phyloP scores from a whole-genome alignment of 1,140 invertebrate species.

The Apis mellifera region Amel_HAv3.1 CM009935.2:4226501-4227000 shows the following conservation, averaged over 20 bases:
- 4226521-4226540: conserved; percentile 31
- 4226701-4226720: not conserved
- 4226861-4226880: not conserved
- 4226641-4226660: not conserved
- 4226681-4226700: not conserved
- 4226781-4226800: not conserved
- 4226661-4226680: not conserved
- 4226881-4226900: not conserved
- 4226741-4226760: not conserved
- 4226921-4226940: not conserved
- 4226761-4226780: too few species aligned
- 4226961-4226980: too few species aligned
- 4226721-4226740: not conserved
- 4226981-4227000: too few species aligned
- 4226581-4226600: conserved; percentile 4
- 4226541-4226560: not conserved
- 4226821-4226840: not conserved
- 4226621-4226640: not conserved
- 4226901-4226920: not conserved
- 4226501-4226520: conserved; percentile 34
- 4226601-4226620: not conserved
- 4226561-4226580: not conserved
- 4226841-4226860: not conserved
- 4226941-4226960: too few species aligned
- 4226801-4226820: not conserved